Base-by-base conservation (phyloP, 2,888 invertebrate species). In the Limenitis camilla region DNA sequence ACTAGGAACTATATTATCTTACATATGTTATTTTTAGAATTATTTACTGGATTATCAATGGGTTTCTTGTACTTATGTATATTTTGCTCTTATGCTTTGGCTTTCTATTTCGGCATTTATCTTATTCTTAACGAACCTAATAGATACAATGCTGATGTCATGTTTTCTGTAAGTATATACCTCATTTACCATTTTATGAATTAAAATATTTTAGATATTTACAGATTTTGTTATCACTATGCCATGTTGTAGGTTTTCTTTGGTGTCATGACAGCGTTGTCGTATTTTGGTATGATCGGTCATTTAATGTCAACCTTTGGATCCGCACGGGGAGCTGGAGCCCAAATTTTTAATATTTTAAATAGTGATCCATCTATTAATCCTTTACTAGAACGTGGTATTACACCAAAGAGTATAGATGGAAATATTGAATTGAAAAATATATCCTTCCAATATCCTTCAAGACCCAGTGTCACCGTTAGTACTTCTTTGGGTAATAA, bases 401-500 rank as follows among this genome's bases (percentile, higher is more conserved):
- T 86, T 8, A 84, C 78, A 56, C 90, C 91, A 0, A 67, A 74
- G 0, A 68, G 78, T 8, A 72, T 91, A 9, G 74, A 88, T 46
- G 93, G 93, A 0, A 88, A 90, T 53, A 90, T 96, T 53, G 88
- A 88, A 55, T 90, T 96, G 62, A 89, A 89, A 58, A 84, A 94
- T 66, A 92, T 96, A 0, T 82, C 90, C 33, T 96, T 96, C 74
- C 87, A 90, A 48, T 96, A 96, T 78, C 96, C 96, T 1, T 92
- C 94, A 0, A 88, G 96, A 58, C 88, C 90, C 10, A 92, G 93
- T 64, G 92, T 93, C 31, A 89, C 91, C 67, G 93, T 94, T 74
- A 84, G 86, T 75, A 55, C 39, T 19, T 19, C 19, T 19, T 19
- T 19, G 19, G 19, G 19, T 19, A 19, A 19, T 2, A 3, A 19